These are phyloP conservation scores for Phaethornis superciliosus DNA, from an alignment of 2,113 vertebrate genomes.

Conservation along the genomic window DNA sequence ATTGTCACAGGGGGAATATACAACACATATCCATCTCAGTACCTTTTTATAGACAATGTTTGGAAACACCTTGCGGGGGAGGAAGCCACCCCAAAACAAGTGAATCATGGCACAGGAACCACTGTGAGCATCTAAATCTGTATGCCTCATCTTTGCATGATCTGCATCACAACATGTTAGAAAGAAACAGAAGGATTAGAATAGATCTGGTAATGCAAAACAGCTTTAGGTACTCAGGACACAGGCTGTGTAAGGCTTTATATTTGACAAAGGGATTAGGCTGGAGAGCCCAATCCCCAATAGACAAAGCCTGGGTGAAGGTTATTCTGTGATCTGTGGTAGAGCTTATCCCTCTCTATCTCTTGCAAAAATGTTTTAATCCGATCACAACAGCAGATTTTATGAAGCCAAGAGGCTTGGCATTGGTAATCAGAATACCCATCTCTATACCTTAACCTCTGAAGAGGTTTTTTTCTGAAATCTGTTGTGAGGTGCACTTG, in stretches of 20 bases:
- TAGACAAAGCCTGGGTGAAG: neutral
- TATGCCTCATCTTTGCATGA: neutral
- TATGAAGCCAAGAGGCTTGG: neutral
- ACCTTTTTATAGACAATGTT: neutral
- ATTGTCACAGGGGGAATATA: neutral
- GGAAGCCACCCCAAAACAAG: neutral
- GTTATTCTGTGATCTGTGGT: neutral
- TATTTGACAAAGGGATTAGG: neutral
- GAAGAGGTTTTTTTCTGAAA: neutral
- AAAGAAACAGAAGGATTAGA: neutral
- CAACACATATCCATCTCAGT: rapidly evolving
- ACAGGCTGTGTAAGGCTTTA: neutral
- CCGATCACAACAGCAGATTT: neutral
- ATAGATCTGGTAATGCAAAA: neutral
- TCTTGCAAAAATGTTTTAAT: neutral
- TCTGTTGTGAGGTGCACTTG: neutral
- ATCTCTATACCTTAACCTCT: neutral
- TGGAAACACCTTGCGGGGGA: neutral
- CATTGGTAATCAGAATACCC: neutral
- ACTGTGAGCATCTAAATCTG: neutral
- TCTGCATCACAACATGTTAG: neutral
- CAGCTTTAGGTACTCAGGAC: neutral
- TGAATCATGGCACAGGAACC: neutral
- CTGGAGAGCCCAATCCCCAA: neutral
- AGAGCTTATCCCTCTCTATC: neutral